A percentile compares a stretch with the other conserved stretches of the same genome.
phyloP scores from a whole-genome alignment of 2,797 vertebrate species.

The Luscinia luscinia region DNA sequence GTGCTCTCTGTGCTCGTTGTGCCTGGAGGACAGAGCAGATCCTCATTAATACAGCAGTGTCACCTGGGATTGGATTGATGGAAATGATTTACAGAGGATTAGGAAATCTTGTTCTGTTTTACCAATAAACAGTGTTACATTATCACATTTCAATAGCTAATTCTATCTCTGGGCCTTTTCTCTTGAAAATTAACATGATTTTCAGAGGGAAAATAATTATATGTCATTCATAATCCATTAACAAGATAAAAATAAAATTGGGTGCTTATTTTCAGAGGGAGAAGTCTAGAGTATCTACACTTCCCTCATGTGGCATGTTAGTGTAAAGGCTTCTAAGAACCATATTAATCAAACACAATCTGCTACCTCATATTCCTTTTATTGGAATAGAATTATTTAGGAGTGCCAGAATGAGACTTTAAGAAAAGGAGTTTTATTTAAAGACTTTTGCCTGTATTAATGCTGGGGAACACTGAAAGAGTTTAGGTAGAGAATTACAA shows the following conservation, averaged over 20 bases:
- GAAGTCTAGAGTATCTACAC: conserved; percentile 47
- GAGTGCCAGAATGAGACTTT: background rate
- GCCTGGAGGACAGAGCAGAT: background rate
- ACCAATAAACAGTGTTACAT: conserved; percentile 54
- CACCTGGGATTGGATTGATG: conserved; percentile 46
- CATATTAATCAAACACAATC: background rate
- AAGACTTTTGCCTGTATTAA: background rate
- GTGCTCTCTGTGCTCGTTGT: background rate
- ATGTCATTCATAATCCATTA: conserved; percentile 73
- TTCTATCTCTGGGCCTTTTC: conserved; percentile 54
- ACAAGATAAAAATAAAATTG: conserved; percentile 51
- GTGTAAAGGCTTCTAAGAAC: conserved; percentile 47
- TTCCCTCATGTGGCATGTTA: conserved; percentile 64
- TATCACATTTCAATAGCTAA: conserved; percentile 70
- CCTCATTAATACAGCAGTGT: background rate
- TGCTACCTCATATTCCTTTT: background rate
- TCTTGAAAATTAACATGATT: conserved; percentile 70
- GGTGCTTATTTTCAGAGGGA: conserved; percentile 33
- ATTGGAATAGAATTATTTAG: background rate
- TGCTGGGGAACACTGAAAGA: background rate
- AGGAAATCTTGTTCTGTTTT: conserved; percentile 59
- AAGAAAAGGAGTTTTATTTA: background rate
- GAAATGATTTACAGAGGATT: conserved; percentile 44
- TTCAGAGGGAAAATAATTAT: conserved; percentile 72
- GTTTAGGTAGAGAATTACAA: background rate